Evolutionary conservation across 2,888 invertebrate genomes (phyloP), one percentile per base, ranked within the genome.

Genomic region (Brenthis ino): DNA sequence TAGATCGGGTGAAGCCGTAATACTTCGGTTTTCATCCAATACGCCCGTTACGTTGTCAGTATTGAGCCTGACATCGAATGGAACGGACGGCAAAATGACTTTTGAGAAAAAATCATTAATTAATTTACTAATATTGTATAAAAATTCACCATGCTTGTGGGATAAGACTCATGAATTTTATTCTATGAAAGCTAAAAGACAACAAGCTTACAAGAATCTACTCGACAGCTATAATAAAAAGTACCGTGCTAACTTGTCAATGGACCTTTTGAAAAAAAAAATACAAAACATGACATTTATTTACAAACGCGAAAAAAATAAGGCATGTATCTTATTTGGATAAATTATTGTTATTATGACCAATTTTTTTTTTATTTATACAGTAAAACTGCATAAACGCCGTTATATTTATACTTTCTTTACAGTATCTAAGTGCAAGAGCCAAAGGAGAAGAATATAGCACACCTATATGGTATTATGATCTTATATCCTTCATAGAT

Each of bases 401-500:
- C 28, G 4, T 28, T 4, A 4, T 28, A 28, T 28, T 13, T 51
- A 16, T 1, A 16, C 11, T n/a, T 16, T 51, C 14, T 43, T 69
- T 75, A 64, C 65, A 79, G 78, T 69, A 77, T 28, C 48, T 74
- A 13, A 63, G 61, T 6, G 57, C 71, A 13, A 73, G 53, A 47
- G 47, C 66, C 6, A 67, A 56, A 6, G 75, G 74, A 12, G 16
- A 43, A 0, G 56, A 67, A 11, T 70, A 79, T 60, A 64, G 54
- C 6, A 77, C 80, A 1, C 61, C 58, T 2, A 71, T 84, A 6
- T 84, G 83, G 83, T 82, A 82, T 58, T 84, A 78, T 64, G 55
- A 78, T 14, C 28, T 67, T 2, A 54, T 80, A 61, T 43, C 67
- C 2, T 76, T 77, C 53, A 48, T 74, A 43, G 60, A 65, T 16